Conservation (phyloP, 1,140 invertebrate species). For the Hirudo medicinalis region DNA sequence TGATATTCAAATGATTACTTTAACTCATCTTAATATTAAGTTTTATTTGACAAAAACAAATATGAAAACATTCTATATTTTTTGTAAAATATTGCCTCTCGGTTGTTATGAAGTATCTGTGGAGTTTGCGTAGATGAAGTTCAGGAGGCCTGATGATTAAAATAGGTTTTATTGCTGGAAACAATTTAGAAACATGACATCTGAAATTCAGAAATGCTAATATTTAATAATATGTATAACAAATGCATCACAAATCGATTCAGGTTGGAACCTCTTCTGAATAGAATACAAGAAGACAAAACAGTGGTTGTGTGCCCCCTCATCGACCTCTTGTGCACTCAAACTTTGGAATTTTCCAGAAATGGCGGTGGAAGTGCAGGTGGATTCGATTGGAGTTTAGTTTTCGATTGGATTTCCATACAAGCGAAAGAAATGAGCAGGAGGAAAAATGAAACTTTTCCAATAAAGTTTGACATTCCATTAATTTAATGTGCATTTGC, state of each 20-base stretch:
- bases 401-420: constrained; percentile 47
- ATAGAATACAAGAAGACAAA: constrained; percentile 73
- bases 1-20: too few relatives aligned
- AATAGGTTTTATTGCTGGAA: too few relatives aligned
- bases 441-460: constrained; percentile 43
- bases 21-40: not conserved
- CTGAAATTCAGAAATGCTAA: too few relatives aligned
- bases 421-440: not conserved
- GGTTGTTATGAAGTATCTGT: not conserved
- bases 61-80: too few relatives aligned
- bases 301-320: constrained; percentile 72
- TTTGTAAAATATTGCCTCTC: not conserved
- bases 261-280: constrained; percentile 87
- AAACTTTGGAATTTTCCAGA: constrained; percentile 83
- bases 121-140: too few relatives aligned
- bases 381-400: constrained; percentile 94
- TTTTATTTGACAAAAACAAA: not conserved
- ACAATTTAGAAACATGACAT: too few relatives aligned
- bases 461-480: constrained; percentile 20
- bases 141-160: too few relatives aligned
- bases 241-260: not conserved
- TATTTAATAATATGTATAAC: not conserved
- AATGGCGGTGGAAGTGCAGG: constrained; percentile 45
- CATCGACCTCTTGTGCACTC: constrained; percentile 93
- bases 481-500: not conserved